These are phyloP conservation scores for Polia nebulosa DNA, from an alignment of 2,888 invertebrate species.

Conservation along the genomic window DNA sequence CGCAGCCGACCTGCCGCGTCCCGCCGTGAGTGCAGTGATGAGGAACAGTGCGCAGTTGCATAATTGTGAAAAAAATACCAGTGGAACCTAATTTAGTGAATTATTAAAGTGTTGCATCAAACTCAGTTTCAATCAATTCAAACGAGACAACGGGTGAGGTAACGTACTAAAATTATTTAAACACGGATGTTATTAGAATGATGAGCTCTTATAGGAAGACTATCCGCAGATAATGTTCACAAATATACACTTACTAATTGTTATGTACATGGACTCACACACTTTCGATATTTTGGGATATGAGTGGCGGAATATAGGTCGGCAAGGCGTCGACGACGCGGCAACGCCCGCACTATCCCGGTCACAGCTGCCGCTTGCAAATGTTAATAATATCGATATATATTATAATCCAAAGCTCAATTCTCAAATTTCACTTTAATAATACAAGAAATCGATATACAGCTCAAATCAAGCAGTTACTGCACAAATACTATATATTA, in stretches of 20 bases:
- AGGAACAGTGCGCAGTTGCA: conserved; percentile 74
- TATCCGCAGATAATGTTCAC: conserved; percentile 7
- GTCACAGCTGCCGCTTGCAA: conserved; percentile 84
- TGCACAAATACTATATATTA: conserved; percentile 16
- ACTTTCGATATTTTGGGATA: conserved; percentile 89
- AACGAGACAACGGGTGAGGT: conserved; percentile 42
- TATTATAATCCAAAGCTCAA: conserved; percentile 30
- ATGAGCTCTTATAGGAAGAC: not conserved
- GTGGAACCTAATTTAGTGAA: conserved; percentile 66
- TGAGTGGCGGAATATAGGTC: conserved; percentile 88
- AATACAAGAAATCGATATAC: not conserved
- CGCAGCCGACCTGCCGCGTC: conserved; percentile 55
- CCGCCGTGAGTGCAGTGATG: conserved; percentile 77
- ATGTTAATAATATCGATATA: conserved; percentile 72
- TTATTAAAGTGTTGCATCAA: conserved; percentile 43
- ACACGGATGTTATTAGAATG: conserved; percentile 17
- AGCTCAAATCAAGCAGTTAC: not conserved
- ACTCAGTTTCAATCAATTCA: conserved; percentile 24
- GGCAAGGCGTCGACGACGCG: conserved; percentile 81
- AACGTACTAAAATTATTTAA: conserved; percentile 25
- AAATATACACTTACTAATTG: conserved; percentile 43
- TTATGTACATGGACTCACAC: conserved; percentile 70
- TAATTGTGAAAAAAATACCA: conserved; percentile 72
- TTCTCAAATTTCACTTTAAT: conserved; percentile 3
- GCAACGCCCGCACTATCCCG: conserved; percentile 88